Evolutionary conservation across 2,797 vertebrate genomes (phyloP), one percentile per base, ranked within the genome.

Genomic region (Takifugu rubripes): DNA sequence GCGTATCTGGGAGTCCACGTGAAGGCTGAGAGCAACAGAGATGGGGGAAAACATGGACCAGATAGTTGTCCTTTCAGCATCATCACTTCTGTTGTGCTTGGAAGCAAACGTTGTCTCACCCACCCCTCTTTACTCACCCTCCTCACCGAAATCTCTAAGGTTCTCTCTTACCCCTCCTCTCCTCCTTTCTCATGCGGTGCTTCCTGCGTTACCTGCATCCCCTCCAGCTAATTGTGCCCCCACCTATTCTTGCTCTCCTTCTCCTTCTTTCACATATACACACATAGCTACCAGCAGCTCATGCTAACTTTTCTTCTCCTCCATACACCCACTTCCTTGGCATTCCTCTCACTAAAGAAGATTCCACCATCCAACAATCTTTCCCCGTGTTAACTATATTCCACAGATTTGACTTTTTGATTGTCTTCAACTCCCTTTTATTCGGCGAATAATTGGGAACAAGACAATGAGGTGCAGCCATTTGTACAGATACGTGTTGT

Each of bases 61-160:
- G 79, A 83, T 75, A 74, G 75, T 75, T 78, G 83, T 80, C 70
- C 76, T 87, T 72, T 87, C 67, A 78, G 77, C 73, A 84, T 84
- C 82, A 79, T 80, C 83, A 84, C 79, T 79, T 78, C 43, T 75
- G 59, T 78, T 70, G 75, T 55, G 58, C 79, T 85, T 80, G 83
- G 80, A 83, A 84, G 75, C 68, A 26, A 42, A 66, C 33, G 49
- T 61, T 68, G 59, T 65, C 65, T 70, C 59, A 26, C 52, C 52
- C 70, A 68, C 45, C 57, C 49, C 46, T 21, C 70, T 61, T 68
- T 55, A 56, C 68, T 72, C 69, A 42, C 67, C 59, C 62, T 71
- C 75, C 59, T 63, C 59, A 61, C 56, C 17, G 73, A 72, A 78
- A 72, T 84, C 79, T 75, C 82, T 81, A 79, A 61, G 79, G 62